Evolutionary conservation across 2,797 vertebrate species (phyloP).

Genomic region (Chelidonichthys spinosus): DNA sequence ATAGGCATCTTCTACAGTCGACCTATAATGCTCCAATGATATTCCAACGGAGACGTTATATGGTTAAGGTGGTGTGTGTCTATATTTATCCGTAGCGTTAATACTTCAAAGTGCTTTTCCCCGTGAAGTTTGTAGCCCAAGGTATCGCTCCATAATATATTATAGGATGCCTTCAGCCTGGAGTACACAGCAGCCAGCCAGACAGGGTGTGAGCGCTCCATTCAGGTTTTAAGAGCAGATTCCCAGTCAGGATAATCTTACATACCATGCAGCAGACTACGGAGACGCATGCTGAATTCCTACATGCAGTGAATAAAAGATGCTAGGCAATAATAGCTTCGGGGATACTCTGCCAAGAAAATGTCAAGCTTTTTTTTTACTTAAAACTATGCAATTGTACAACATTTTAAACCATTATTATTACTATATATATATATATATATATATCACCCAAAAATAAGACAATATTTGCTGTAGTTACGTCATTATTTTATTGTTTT

Average conservation of each 20-base stretch:
- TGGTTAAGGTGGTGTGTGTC: too few species aligned
- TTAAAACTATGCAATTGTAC: too few species aligned
- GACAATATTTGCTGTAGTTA: not conserved
- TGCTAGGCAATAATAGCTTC: not conserved
- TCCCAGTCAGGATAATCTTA: slow-evolving; percentile 24
- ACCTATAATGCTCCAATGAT: too few species aligned
- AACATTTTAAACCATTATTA: not conserved
- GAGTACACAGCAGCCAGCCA: slow-evolving; percentile 55
- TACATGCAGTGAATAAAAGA: too few species aligned
- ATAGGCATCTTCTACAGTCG: not conserved
- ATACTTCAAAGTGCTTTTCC: not conserved
- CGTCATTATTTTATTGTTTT: not conserved
- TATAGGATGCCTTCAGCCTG: not conserved
- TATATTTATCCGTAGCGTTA: not conserved
- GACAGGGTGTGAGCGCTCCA: slow-evolving; percentile 42
- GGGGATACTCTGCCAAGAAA: too few species aligned
- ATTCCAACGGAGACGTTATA: too few species aligned
- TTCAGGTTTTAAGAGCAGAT: slow-evolving; percentile 12
- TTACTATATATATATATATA: not conserved
- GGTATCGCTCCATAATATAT: not conserved
- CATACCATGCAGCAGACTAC: slow-evolving; percentile 53
- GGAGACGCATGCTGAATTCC: not conserved
- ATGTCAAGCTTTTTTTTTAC: not conserved
- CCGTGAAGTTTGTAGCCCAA: not conserved
- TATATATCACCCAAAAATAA: not conserved